Evolutionary conservation across 2,113 vertebrate species (phyloP), one percentile per base, ranked within the genome.

Genomic region (Zosterops borbonicus): DNA sequence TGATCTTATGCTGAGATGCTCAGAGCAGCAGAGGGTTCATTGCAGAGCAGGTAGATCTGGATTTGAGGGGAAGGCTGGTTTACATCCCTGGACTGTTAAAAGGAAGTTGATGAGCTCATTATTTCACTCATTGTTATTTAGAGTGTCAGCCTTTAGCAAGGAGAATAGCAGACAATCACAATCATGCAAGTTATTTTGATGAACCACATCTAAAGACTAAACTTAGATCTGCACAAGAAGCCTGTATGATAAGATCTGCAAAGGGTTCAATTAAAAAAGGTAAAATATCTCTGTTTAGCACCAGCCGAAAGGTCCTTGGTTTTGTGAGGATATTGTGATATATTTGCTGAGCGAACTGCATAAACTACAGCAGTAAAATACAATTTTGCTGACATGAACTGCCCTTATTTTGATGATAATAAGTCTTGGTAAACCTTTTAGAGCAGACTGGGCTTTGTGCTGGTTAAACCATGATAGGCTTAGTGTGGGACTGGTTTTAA

Each of bases 171-270:
- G 69, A 67, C 2, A 17, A 73, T 85, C 62, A 21, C 41, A 83
- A 87, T 85, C 17, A 84, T 71, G 78, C 53, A 94, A 91, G 87
- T 93, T 90, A 85, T 87, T 89, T 95, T 90, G 44, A 49, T 74
- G 82, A 87, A 84, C 60, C 29, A 7, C 73, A 42, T 75, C 87
- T 89, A 47, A 90, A 93, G 33, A 60, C 49, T 88, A 52, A 89
- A 71, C 42, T 70, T 80, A 76, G 55, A 70, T 77, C 41, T 69
- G 56, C 77, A 37, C 42, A 63, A 33, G 88, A 77, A 50, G 31
- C 18, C 42, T 24, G 18, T 33, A 8, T 78, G 65, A 18, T 62
- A 80, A 78, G 33, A 60, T 90, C 53, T 82, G n/a, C 31, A 76
- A 56, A 37, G 29, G 9, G 9, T 74, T 31, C 49, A 70, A 35